phyloP scores from a whole-genome alignment of 2,888 invertebrate species.

The Molanna angustata region DNA sequence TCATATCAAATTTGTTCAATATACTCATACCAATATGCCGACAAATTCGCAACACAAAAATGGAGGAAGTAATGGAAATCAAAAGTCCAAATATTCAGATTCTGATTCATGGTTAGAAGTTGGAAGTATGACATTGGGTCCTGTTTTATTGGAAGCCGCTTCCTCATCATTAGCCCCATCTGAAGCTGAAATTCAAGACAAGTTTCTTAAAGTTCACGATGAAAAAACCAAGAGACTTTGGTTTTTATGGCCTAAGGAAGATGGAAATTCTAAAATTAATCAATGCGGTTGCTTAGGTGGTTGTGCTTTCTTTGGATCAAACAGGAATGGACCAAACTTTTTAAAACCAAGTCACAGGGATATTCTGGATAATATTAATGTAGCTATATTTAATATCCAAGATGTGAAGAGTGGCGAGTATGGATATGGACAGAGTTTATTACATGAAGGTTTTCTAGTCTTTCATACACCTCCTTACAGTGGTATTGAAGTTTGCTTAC shows the following conservation, averaged over 20 bases:
- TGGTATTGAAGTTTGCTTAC: slow-evolving; percentile 70
- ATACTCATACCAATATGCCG: slow-evolving; percentile 64
- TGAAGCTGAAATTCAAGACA: slow-evolving; percentile 79
- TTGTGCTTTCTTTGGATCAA: slow-evolving; percentile 91
- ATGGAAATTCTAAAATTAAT: slow-evolving; percentile 54
- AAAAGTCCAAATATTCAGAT: slow-evolving; percentile 43
- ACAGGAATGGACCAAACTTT: slow-evolving; percentile 84
- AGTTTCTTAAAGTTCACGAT: slow-evolving; percentile 81
- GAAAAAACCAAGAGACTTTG: slow-evolving; percentile 81
- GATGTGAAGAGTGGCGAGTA: slow-evolving; percentile 78
- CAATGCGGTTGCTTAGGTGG: slow-evolving; percentile 97
- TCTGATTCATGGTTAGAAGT: slow-evolving; percentile 88
- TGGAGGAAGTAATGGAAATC: slow-evolving; percentile 43
- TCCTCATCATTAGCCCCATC: slow-evolving; percentile 77
- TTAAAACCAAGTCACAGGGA: slow-evolving; percentile 82
- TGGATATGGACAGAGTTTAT: slow-evolving; percentile 91
- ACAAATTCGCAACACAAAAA: slow-evolving; percentile 55
- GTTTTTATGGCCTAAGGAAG: slow-evolving; percentile 87
- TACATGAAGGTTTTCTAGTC: slow-evolving; percentile 81
- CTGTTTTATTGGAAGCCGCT: slow-evolving; percentile 85
- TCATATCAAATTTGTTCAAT: slow-evolving; percentile 61
- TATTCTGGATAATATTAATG: slow-evolving; percentile 76
- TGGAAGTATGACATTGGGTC: slow-evolving; percentile 86
- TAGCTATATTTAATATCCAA: slow-evolving; percentile 69
- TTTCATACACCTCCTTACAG: slow-evolving; percentile 90